phyloP scores from a whole-genome alignment of 2,888 invertebrate species.

The Drosophila greeni region DNA sequence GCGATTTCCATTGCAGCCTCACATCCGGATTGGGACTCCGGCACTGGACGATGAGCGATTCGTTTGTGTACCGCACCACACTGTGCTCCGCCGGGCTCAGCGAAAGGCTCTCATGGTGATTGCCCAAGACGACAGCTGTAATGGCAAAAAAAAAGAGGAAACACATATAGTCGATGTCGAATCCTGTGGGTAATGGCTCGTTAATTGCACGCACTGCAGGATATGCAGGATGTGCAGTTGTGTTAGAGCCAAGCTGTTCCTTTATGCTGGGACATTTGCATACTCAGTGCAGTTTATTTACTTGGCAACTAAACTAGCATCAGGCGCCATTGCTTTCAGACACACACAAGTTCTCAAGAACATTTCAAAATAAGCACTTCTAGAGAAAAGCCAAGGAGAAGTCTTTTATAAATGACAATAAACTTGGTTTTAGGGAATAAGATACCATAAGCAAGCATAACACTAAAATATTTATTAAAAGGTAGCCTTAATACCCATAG shows the following conservation, averaged over 20 bases:
- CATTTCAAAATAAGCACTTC: neutral
- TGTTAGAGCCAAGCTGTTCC: slow-evolving; percentile 23
- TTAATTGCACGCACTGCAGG: slow-evolving; percentile 51
- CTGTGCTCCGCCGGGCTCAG: slow-evolving; percentile 76
- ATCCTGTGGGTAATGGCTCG: slow-evolving; percentile 45
- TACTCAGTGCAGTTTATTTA: slow-evolving; percentile 36
- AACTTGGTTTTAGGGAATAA: no score
- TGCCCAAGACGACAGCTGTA: slow-evolving; percentile 71
- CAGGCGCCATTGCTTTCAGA: slow-evolving; percentile 5
- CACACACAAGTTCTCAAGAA: neutral
- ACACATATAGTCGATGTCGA: neutral
- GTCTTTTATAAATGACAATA: no score
- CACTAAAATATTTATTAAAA: no score
- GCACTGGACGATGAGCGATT: slow-evolving; percentile 79
- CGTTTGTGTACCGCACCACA: slow-evolving; percentile 79
- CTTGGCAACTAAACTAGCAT: slow-evolving; percentile 29
- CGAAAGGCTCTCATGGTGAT: slow-evolving; percentile 73
- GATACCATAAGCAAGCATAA: no score
- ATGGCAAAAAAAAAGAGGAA: slow-evolving; percentile 3
- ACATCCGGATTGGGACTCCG: slow-evolving; percentile 69
- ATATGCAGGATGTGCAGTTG: slow-evolving; percentile 33
- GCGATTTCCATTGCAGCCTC: slow-evolving; percentile 78
- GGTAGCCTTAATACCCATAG: no score
- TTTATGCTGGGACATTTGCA: slow-evolving; percentile 21
- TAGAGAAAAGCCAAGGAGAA: neutral